Evolutionary conservation across 2,797 vertebrate genomes (phyloP).

Genomic region (Anabacerthia variegaticeps): DNA sequence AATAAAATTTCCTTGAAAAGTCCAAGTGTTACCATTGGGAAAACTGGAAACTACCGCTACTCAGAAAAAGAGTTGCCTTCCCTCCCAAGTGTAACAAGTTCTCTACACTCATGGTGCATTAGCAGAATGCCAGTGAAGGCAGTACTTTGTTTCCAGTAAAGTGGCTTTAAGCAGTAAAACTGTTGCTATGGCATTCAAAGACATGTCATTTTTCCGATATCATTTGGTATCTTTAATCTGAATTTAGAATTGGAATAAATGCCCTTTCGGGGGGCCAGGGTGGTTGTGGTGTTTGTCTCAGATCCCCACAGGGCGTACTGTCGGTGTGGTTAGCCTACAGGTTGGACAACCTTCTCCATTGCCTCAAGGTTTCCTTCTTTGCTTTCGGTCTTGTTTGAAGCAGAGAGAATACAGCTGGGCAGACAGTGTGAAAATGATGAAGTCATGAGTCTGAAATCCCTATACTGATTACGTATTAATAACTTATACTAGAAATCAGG

Average conservation of each 20-base stretch:
- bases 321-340: background rate
- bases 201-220: background rate
- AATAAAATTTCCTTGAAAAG: conserved; percentile 20
- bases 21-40: background rate
- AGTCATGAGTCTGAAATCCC: background rate
- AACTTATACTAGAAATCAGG: background rate
- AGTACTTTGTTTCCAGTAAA: background rate
- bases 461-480: background rate
- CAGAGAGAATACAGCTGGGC: background rate
- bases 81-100: background rate
- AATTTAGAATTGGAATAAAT: background rate
- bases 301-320: background rate
- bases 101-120: background rate
- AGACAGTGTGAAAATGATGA: background rate
- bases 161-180: background rate
- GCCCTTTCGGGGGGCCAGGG: fast-evolving
- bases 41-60: background rate
- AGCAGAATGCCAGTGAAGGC: background rate
- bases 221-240: background rate
- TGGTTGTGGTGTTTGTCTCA: background rate
- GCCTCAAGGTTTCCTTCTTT: background rate
- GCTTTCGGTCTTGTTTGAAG: background rate
- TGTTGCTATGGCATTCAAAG: background rate
- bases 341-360: background rate
- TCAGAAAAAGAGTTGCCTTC: background rate